Evolutionary conservation across 2,888 invertebrate species (phyloP), one percentile per base, ranked within the genome.

Genomic region (Drosophila leonis): DNA sequence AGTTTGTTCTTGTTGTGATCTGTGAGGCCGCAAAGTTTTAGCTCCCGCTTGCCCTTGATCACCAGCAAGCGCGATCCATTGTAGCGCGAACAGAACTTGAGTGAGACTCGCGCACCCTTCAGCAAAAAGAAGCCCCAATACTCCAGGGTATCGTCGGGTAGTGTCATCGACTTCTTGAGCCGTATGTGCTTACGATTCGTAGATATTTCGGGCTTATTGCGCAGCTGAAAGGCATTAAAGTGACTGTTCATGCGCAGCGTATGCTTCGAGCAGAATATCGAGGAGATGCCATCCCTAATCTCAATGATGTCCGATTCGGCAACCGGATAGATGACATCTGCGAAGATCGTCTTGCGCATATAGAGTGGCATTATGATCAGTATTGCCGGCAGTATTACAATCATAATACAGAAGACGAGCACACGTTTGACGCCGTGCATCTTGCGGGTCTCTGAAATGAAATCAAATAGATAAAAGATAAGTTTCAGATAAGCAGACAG

Each of bases 41-140:
- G 93, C 90, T 95, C 95, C 83, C 95, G 95, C 54, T 96, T 96
- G 10, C 97, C 97, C 92, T 96, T 95, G 0, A 97, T 97, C 2
- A 97, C 96, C 83, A 97, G 93, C 87, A 97, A 95, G 67, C 96
- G 95, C 0, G 97, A 96, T 18, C 97, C 97, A 81, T 95, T 95
- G 91, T 95, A 96, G 90, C 96, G 95, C 13, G 97, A 97, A 91
- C 97, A 97, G 49, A 96, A 96, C 88, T 96, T 96, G 29, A 97
- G 93, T 76, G 95, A 95, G 3, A 97, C 97, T 13, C 94, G 95
- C 2, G 97, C 97, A 29, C 97, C 97, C 92, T 95, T 95, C 55
- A 97, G 93, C 52, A 97, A 93, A 93, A 96, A 97, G 93, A 97
- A 97, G 4, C 97, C 97, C 97, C 97, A 97, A 92, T 97, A 97